Evolutionary conservation across 2,888 invertebrate species (phyloP).

Genomic region (Athetis lepigone): DNA sequence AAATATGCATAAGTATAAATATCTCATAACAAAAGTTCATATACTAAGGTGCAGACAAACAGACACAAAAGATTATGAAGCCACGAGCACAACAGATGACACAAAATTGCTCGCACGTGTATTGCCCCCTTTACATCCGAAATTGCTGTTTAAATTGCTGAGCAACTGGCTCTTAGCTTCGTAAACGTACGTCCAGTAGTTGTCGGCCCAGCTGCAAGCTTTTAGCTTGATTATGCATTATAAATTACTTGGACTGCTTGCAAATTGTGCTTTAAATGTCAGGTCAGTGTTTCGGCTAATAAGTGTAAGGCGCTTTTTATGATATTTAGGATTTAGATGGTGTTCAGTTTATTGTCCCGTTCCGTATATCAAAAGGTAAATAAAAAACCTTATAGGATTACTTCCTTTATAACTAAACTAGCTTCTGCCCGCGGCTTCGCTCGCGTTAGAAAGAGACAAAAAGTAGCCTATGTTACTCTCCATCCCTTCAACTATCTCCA

Average conservation of each 20-base stretch:
- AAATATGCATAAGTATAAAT: too few relatives aligned
- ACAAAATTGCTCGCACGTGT: not conserved
- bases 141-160: constrained; percentile 58
- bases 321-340: constrained; percentile 4
- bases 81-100: not conserved
- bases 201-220: constrained; percentile 69
- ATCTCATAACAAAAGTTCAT: not conserved
- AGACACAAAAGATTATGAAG: not conserved
- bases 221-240: constrained; percentile 76
- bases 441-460: too few relatives aligned
- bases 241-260: constrained; percentile 60
- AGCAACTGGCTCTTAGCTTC: constrained; percentile 63
- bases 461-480: too few relatives aligned
- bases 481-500: too few relatives aligned
- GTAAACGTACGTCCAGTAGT: constrained; percentile 67
- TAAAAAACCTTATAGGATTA: too few relatives aligned
- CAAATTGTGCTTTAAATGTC: constrained; percentile 61
- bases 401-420: too few relatives aligned
- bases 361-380: too few relatives aligned
- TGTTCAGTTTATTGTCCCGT: not conserved
- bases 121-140: constrained; percentile 40
- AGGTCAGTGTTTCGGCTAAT: constrained; percentile 37
- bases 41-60: not conserved
- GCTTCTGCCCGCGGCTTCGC: too few relatives aligned
- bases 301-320: constrained; percentile 6